A percentile compares a stretch with the other conserved stretches of the same genome.
Evolutionary conservation across 2,113 vertebrate genomes (phyloP).

Genomic region (Bungarus multicinctus): DNA sequence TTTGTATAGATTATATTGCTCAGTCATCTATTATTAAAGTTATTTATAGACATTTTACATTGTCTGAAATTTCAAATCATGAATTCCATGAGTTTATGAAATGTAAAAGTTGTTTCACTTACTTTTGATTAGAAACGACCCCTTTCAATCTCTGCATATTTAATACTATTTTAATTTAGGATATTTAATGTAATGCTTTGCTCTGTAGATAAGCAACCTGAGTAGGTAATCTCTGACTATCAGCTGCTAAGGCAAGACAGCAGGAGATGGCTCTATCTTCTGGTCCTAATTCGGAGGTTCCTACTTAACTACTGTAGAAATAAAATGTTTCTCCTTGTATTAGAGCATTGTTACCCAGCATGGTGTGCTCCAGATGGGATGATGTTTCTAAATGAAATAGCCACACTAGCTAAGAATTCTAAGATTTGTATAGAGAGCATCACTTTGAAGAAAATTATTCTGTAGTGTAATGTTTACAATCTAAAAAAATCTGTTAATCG

Average conservation of each 20-base stretch:
- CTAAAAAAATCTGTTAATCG: not conserved
- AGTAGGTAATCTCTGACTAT: not conserved
- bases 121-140: not conserved
- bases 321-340: not conserved
- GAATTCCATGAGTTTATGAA: accelerated
- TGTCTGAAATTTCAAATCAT: not conserved
- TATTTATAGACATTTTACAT: conserved; percentile 11
- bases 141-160: not conserved
- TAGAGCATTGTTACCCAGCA: not conserved
- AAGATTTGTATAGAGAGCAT: not conserved
- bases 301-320: not conserved
- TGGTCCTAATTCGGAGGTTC: not conserved
- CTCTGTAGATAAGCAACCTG: not conserved
- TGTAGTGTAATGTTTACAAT: not conserved
- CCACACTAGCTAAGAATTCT: not conserved
- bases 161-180: not conserved
- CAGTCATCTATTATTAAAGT: not conserved
- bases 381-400: not conserved
- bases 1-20: not conserved
- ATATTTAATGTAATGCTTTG: not conserved
- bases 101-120: not conserved
- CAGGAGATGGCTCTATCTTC: not conserved
- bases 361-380: not conserved
- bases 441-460: not conserved
- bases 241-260: not conserved